Conservation (phyloP, 2,113 vertebrate species). For the Lepisosteus oculatus region DNA sequence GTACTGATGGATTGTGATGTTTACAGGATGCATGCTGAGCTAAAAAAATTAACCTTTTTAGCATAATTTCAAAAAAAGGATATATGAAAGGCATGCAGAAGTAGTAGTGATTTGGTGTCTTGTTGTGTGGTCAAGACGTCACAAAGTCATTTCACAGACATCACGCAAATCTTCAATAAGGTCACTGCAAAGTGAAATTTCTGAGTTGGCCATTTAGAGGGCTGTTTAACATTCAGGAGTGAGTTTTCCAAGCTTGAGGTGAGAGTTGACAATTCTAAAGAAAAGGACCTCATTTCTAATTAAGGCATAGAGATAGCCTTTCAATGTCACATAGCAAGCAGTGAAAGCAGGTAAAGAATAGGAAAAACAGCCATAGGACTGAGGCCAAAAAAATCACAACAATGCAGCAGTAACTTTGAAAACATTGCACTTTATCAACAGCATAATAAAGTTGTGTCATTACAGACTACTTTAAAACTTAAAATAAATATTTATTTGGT, state of each 20-base stretch:
- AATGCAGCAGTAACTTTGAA: too few species aligned
- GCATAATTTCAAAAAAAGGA: slow-evolving; percentile 37
- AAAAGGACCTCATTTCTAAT: slow-evolving; percentile 65
- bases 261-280: slow-evolving; percentile 88
- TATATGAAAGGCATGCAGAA: slow-evolving; percentile 8
- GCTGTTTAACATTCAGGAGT: slow-evolving; percentile 90
- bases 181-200: slow-evolving; percentile 88
- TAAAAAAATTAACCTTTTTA: slow-evolving; percentile 47
- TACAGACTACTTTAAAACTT: too few species aligned
- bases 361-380: slow-evolving; percentile 48
- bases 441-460: too few species aligned
- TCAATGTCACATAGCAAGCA: slow-evolving; percentile 54
- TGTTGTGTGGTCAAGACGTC: slow-evolving; percentile 49
- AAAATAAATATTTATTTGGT: too few species aligned
- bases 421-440: too few species aligned
- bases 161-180: slow-evolving; percentile 81
- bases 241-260: slow-evolving; percentile 89
- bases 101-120: slow-evolving; percentile 13
- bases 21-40: slow-evolving; percentile 79
- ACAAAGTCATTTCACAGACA: slow-evolving; percentile 79
- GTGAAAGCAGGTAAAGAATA: slow-evolving; percentile 63
- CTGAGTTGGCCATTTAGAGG: slow-evolving; percentile 81
- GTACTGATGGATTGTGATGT: slow-evolving; percentile 95
- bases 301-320: slow-evolving; percentile 66
- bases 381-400: neutral